These are phyloP conservation scores for Poicephalus meyeri DNA, from an alignment of 2,113 vertebrate genomes.

Conservation along the genomic window DNA sequence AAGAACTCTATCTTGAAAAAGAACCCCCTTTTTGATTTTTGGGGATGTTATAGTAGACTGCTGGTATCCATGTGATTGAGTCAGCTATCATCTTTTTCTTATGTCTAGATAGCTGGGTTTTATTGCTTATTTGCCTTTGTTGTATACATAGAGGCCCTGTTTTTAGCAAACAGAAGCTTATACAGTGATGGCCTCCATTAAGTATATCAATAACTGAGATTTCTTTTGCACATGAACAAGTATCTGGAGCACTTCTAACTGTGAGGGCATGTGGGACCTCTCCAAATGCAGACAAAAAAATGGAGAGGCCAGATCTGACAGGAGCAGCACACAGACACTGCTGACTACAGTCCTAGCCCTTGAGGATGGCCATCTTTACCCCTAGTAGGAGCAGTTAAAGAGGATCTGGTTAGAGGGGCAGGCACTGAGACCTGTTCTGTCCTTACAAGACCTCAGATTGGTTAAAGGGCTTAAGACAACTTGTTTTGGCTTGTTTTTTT, in stretches of 20 bases:
- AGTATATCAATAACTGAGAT: not conserved
- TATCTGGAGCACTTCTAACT: accelerated
- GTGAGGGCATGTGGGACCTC: not conserved
- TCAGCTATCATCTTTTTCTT: not conserved
- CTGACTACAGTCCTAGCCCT: not conserved
- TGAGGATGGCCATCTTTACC: not conserved
- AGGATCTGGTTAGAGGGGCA: not conserved
- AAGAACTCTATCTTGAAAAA: not conserved
- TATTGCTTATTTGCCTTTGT: not conserved
- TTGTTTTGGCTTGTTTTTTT: not conserved
- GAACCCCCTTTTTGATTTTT: not conserved
- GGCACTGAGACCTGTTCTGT: not conserved
- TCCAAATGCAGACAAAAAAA: not conserved
- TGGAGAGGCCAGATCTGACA: not conserved
- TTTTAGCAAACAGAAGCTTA: not conserved
- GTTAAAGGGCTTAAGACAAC: not conserved
- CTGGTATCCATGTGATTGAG: not conserved
- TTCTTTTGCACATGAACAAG: not conserved
- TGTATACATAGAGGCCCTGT: not conserved
- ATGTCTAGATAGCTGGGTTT: not conserved
- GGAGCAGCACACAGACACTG: not conserved
- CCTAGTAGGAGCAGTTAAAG: not conserved
- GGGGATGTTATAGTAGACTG: not conserved
- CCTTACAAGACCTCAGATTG: not conserved
- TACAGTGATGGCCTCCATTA: not conserved